phyloP scores from a whole-genome alignment of 2,797 vertebrate genomes.

The Ceyx erithaca region DNA sequence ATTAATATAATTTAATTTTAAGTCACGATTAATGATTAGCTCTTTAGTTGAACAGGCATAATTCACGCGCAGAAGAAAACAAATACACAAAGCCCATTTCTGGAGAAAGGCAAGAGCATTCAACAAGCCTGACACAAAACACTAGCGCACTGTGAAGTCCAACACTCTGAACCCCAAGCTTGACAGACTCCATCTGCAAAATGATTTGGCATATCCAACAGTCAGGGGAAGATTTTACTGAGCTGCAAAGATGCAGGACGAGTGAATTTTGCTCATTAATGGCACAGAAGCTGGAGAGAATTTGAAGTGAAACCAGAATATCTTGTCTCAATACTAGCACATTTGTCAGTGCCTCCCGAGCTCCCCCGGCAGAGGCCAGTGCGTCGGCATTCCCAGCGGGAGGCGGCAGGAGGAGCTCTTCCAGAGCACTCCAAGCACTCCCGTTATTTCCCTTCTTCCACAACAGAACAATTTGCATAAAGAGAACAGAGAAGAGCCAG shows the following conservation, averaged over 20 bases:
- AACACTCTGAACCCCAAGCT: not conserved
- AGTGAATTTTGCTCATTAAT: not conserved
- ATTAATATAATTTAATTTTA: fast-evolving
- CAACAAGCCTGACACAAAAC: not conserved
- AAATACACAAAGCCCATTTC: not conserved
- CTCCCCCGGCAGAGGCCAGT: not conserved
- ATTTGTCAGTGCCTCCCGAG: too few species aligned
- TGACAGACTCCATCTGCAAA: not conserved
- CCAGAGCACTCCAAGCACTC: not conserved
- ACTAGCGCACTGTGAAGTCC: not conserved
- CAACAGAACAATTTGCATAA: not conserved
- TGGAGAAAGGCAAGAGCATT: not conserved
- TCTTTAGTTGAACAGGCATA: not conserved
- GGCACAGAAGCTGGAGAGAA: not conserved
- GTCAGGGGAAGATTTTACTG: not conserved
- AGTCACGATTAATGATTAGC: not conserved
- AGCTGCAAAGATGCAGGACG: not conserved
- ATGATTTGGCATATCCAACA: fast-evolving
- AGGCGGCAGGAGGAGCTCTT: slow-evolving; percentile 60
- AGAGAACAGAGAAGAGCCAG: not conserved
- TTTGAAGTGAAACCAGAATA: not conserved
- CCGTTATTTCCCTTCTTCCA: not conserved
- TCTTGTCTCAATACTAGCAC: too few species aligned
- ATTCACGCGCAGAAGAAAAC: not conserved
- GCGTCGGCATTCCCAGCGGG: not conserved